These are phyloP conservation scores for Akabosia matsudoensis DNA, from an alignment of 1,140 invertebrate species.

Conservation along the genomic window DNA sequence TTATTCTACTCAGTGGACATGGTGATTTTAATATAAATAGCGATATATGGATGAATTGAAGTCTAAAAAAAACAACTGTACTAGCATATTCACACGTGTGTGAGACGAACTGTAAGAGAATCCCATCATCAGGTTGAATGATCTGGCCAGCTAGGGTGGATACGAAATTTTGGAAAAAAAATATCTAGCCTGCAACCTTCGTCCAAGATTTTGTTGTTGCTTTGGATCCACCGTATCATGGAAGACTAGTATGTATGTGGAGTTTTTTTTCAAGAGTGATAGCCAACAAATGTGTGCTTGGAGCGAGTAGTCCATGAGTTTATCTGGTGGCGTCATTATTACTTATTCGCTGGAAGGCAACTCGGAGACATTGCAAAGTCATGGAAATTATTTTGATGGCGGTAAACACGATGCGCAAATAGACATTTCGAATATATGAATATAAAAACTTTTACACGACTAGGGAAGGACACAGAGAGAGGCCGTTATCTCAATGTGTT, in stretches of 20 bases:
- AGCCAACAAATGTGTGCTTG: too few species aligned
- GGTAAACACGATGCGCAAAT: neutral
- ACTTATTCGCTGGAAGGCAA: too few species aligned
- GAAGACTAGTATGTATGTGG: neutral
- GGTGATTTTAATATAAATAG: too few species aligned
- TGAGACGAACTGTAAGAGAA: neutral
- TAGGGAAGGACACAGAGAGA: neutral
- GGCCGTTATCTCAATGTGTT: neutral
- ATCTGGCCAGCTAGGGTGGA: neutral
- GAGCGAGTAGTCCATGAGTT: too few species aligned
- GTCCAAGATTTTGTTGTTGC: neutral
- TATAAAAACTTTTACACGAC: neutral
- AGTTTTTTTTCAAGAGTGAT: too few species aligned
- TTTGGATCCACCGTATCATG: neutral
- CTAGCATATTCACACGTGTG: too few species aligned
- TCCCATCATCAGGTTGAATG: neutral
- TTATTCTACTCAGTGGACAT: too few species aligned
- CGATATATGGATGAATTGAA: too few species aligned
- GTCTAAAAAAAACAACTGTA: too few species aligned
- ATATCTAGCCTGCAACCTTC: too few species aligned
- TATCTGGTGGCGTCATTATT: too few species aligned
- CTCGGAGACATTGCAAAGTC: neutral
- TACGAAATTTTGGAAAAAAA: too few species aligned
- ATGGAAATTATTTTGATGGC: neutral
- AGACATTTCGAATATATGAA: conserved; percentile 16